A percentile compares a stretch with the other conserved stretches of the same genome.
These are phyloP conservation scores for Chelonoidis abingdonii DNA, from an alignment of 2,113 vertebrate genomes.

Conservation along the genomic window DNA sequence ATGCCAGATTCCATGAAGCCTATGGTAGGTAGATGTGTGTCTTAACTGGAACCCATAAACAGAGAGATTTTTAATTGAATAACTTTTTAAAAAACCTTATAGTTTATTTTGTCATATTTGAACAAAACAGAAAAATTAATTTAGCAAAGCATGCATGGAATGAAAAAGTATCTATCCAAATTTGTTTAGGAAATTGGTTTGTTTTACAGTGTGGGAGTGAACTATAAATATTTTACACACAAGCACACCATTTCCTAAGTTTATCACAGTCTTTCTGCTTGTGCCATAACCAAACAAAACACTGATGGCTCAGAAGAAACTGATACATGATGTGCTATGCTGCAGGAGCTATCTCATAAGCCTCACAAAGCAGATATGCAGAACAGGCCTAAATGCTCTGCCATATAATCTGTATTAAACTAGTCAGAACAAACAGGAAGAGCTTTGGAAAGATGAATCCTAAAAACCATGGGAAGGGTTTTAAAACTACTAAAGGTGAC, in stretches of 20 bases:
- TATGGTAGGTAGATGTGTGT: background rate
- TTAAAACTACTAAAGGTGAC: slow-evolving; percentile 2
- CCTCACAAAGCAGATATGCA: background rate
- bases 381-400: slow-evolving; percentile 2
- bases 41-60: background rate
- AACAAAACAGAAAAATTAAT: background rate
- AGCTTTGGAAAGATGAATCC: slow-evolving; percentile 60
- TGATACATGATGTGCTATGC: background rate
- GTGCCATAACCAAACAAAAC: background rate
- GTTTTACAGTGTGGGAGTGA: background rate
- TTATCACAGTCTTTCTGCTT: background rate
- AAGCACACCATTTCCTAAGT: background rate
- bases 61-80: background rate
- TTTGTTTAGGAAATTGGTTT: background rate
- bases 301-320: background rate
- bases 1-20: background rate
- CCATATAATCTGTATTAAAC: slow-evolving; percentile 12
- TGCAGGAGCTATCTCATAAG: background rate
- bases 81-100: background rate
- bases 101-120: background rate
- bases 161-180: background rate
- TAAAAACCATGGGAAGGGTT: slow-evolving; percentile 26
- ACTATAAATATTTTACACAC: background rate
- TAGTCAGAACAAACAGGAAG: slow-evolving; percentile 54
- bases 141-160: background rate